These are phyloP conservation scores for Parelbella ahira DNA, from an alignment of 2,888 invertebrate species.

Conservation along the genomic window DNA sequence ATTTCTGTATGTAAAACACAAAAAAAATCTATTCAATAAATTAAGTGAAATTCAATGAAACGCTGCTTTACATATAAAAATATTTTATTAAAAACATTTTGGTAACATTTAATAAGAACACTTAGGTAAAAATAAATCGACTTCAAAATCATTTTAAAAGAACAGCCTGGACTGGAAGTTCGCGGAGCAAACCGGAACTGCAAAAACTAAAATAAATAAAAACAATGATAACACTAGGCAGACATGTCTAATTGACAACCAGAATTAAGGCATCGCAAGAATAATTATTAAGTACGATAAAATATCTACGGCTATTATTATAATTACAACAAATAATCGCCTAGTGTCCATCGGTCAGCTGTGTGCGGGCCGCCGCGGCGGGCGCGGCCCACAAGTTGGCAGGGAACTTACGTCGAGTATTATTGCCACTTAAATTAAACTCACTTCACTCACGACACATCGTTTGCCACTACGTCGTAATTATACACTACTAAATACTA, in stretches of 20 bases:
- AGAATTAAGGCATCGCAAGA: slow-evolving; percentile 82
- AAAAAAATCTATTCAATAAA: too few relatives aligned
- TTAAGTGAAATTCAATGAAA: slow-evolving; percentile 32
- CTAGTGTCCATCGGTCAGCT: slow-evolving; percentile 65
- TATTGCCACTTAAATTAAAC: slow-evolving; percentile 68
- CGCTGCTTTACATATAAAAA: slow-evolving; percentile 76
- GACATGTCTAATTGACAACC: slow-evolving; percentile 82
- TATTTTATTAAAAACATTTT: slow-evolving; percentile 83
- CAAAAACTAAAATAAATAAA: slow-evolving; percentile 75
- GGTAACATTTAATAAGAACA: slow-evolving; percentile 83
- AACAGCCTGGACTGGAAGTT: slow-evolving; percentile 82
- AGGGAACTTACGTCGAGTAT: slow-evolving; percentile 72
- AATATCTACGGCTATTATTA: slow-evolving; percentile 81
- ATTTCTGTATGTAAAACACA: too few relatives aligned
- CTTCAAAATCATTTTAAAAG: slow-evolving; percentile 81
- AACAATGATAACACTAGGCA: slow-evolving; percentile 80
- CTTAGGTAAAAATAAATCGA: slow-evolving; percentile 82
- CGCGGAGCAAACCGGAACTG: slow-evolving; percentile 80
- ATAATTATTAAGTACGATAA: slow-evolving; percentile 81
- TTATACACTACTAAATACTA: slow-evolving; percentile 76
- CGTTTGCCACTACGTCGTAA: slow-evolving; percentile 68
- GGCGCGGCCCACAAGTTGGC: slow-evolving; percentile 44
- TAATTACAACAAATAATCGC: slow-evolving; percentile 78
- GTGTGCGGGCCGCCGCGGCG: slow-evolving; percentile 36
- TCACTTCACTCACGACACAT: slow-evolving; percentile 65